Base-by-base conservation (phyloP, 1,140 invertebrate genomes). In the Drosophila elegans region DNA sequence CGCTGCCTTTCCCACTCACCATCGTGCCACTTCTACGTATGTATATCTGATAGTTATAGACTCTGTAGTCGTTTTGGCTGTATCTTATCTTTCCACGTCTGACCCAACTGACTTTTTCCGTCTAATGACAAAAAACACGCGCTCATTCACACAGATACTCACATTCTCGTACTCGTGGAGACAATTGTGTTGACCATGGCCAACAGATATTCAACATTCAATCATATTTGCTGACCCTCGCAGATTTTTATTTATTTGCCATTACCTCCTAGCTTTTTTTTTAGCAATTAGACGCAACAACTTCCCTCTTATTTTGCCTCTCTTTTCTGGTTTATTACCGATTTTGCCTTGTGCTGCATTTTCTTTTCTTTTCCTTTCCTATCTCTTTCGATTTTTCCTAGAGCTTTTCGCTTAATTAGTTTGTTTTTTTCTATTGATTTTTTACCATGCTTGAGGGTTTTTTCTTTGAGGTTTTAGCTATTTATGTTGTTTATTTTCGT, bases 341-440 rank as follows among this genome's bases (percentile, higher is more conserved):
- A 57, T 66, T 71, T 71, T 46, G 34, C 21, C 44, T 53, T 45
- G 42, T 44, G 36, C 41, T 7, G 45, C 32, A 38, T 66, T 56
- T 49, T 29, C 25, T 34, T 60, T 76, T 7, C 12, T 34, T 60
- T 76, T 7, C 12, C 11, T 11, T 57, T 51, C 11, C 34, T 39
- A 44, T 12, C 21, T 66, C 63, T 56, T 76, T 64, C 44, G 57
- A 63, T 74, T 60, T 68, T 73, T 60, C 54, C 48, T 49, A 78
- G 54, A 57, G 83, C 66, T 81, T 74, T 80, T 69, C 61, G 53
- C 57, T 73, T 78, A 74, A 81, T 85, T 82, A 83, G 79, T 68
- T 77, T 69, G 9, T 34, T 60, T 60, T 69, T 51, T 51, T 25
- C 10, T 66, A 74, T 74, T 48, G 71, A 60, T 74, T 74, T 51